Evolutionary conservation across 1,140 invertebrate species (phyloP).

Genomic region (Glossosoma conforme): DNA sequence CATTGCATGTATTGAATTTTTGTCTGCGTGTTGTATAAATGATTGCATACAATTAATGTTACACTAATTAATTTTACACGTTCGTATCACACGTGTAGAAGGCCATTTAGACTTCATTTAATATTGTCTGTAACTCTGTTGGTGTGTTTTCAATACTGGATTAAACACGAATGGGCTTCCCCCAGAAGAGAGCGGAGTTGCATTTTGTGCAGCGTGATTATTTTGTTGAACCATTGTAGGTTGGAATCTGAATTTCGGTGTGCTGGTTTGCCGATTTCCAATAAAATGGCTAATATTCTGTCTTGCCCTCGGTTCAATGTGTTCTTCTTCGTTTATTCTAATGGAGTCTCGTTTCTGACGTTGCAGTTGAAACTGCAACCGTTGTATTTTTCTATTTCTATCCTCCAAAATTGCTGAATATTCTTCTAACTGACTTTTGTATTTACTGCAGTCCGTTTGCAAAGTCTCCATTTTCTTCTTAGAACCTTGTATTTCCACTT

Average conservation of each 20-base stretch:
- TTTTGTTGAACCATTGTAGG: conserved; percentile 9
- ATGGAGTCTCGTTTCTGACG: conserved; percentile 42
- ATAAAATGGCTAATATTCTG: conserved; percentile 15
- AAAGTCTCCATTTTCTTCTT: conserved; percentile 44
- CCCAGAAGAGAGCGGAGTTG: too few relatives aligned
- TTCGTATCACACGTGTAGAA: too few relatives aligned
- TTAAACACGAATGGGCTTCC: too few relatives aligned
- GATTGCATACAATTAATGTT: too few relatives aligned
- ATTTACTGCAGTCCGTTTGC: conserved; percentile 43
- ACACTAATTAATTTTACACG: too few relatives aligned
- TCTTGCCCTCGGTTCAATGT: conserved; percentile 4
- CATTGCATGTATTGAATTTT: too few relatives aligned
- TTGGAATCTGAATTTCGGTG: conserved; percentile 19
- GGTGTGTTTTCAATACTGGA: too few relatives aligned
- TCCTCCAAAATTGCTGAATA: conserved; percentile 42
- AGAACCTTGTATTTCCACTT: conserved; percentile 43
- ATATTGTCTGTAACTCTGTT: too few relatives aligned
- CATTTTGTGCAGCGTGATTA: too few relatives aligned
- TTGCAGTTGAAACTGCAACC: conserved; percentile 43
- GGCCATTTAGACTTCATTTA: too few relatives aligned
- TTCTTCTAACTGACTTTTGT: conserved; percentile 44
- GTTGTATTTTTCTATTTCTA: conserved; percentile 45
- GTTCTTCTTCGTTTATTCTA: conserved; percentile 35
- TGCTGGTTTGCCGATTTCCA: conserved; percentile 11
- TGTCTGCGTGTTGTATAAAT: too few relatives aligned